Evolutionary conservation across 2,797 vertebrate species (phyloP).

Genomic region (Esox masquinongy): DNA sequence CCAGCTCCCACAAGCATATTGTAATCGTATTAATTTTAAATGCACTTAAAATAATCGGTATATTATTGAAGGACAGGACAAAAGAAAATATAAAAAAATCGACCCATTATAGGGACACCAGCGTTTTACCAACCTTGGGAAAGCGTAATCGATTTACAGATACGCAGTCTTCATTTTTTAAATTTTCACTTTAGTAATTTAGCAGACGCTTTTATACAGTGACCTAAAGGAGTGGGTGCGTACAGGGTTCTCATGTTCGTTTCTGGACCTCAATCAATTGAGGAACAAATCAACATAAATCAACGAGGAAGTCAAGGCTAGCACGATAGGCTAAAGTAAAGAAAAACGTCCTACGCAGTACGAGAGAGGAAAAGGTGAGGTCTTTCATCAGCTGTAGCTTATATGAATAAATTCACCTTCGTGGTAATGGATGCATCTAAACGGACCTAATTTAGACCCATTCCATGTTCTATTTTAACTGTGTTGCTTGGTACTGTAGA

Average conservation of each 20-base stretch:
- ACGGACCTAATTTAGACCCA: slow-evolving; percentile 19
- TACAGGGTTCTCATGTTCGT: slow-evolving; percentile 38
- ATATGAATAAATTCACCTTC: slow-evolving; percentile 35
- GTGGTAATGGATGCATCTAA: slow-evolving; percentile 14
- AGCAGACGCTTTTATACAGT: too few relatives aligned
- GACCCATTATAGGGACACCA: slow-evolving; percentile 41
- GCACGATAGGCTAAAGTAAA: slow-evolving; percentile 34
- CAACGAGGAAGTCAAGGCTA: slow-evolving; percentile 38
- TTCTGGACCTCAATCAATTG: slow-evolving; percentile 49
- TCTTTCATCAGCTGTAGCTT: slow-evolving; percentile 36
- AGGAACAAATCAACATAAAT: slow-evolving; percentile 48
- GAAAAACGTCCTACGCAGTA: slow-evolving; percentile 28
- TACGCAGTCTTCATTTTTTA: slow-evolving; percentile 33
- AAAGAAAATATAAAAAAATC: slow-evolving; percentile 47
- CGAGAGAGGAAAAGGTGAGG: slow-evolving; percentile 23
- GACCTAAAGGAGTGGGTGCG: too few relatives aligned
- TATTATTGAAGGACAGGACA: slow-evolving; percentile 63
- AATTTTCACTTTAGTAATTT: slow-evolving; percentile 6
- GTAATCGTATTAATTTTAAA: slow-evolving; percentile 48
- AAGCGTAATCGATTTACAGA: slow-evolving; percentile 38
- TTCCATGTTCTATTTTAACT: slow-evolving; percentile 20
- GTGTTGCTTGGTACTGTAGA: slow-evolving; percentile 14
- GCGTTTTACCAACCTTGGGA: slow-evolving; percentile 50
- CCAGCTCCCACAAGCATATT: slow-evolving; percentile 24
- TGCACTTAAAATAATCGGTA: slow-evolving; percentile 41